Evolutionary conservation across 2,797 vertebrate genomes (phyloP), one percentile per base, ranked within the genome.

Genomic region (Chaetophractus vellerosus): DNA sequence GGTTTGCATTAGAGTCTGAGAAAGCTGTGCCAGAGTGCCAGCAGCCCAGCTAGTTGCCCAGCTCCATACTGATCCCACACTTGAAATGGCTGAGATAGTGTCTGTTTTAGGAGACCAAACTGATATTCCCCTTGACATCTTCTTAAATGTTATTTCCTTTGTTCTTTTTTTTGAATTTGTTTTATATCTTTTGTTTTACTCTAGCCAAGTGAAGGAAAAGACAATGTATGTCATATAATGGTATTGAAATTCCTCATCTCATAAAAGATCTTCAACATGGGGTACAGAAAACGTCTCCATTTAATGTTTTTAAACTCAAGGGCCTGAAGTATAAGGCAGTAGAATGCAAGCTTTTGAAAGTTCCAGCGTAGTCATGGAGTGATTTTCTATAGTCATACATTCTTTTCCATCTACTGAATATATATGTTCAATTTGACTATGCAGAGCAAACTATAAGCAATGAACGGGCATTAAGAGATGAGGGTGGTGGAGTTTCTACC

Each of bases 221-320:
- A 52, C 7, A 55, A 36, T 31, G 23, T 41, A 4, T 74, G 31
- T 83, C 11, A 33, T 66, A 28, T 66, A 75, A 48, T 91, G 24
- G 55, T 93, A n/a, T 74, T 88, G 50, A 91, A 72, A 91, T 90
- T 48, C 48, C 26, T 88, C 9, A 16, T 86, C 50, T 92, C 41
- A 28, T 24, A 59, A 69, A 94, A 76, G 24, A n/a, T 80, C 23
- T 90, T 92, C 69, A 94, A 61, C 38, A 18, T 87, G 18, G 41
- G 16, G 28, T 83, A 26, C 50, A 91, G n/a, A 91, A 93, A 88
- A 75, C 38, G 79, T 8, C 2, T 82, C 45, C 14, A 1, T 61
- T 59, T 66, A 82, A 24, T 48, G 90, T 68, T 81, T 92, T 88
- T 87, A 91, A 79, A 66, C 28, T 84, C 14, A 15, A 31, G 19